Evolutionary conservation across 2,888 invertebrate genomes (phyloP), one percentile per base, ranked within the genome.

Genomic region (Macaria notata): DNA sequence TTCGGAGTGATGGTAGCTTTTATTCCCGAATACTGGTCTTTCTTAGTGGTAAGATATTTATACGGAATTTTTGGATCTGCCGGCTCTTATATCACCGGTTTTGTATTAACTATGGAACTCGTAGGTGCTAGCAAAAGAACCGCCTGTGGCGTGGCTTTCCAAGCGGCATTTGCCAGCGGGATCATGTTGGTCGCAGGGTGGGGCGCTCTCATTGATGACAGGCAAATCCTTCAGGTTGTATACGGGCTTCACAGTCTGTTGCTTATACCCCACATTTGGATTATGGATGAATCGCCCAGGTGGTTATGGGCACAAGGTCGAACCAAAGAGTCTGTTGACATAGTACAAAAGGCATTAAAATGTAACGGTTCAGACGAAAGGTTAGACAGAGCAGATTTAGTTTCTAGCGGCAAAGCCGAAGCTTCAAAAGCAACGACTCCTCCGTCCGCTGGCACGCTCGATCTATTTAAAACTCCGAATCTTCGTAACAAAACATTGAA

Each of bases 271-370:
- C 96, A 97, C 75, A 96, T 96, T 93, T 97, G 97, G 97, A 84
- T 96, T 4, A 95, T 97, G 93, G 97, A 97, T 70, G 97, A 97
- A 86, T 97, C 97, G 5, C 96, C 97, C 0, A 93, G 97, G 9
- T 97, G 97, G 97, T 83, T 97, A 5, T 97, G 97, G 97, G 94
- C 95, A 39, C 96, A 97, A 77, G 97, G 96, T 0, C 92, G 94
- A 47, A 88, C 93, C 0, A 92, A 92, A 49, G 95, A 97, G 82
- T 95, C 97, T 0, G 93, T 96, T 0, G 92, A 93, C 7, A 96
- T 97, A 61, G 93, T 96, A 4, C 93, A 94, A 66, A 95, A 93
- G 74, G 97, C 94, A n/a, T 79, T 96, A n/a, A 94, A 93, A 75
- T 94, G 93, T 68, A 97, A 97, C 76, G 92, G 93, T 45, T 94